Evolutionary conservation across 2,888 invertebrate species (phyloP).

Genomic region (Cephalotes varians): DNA sequence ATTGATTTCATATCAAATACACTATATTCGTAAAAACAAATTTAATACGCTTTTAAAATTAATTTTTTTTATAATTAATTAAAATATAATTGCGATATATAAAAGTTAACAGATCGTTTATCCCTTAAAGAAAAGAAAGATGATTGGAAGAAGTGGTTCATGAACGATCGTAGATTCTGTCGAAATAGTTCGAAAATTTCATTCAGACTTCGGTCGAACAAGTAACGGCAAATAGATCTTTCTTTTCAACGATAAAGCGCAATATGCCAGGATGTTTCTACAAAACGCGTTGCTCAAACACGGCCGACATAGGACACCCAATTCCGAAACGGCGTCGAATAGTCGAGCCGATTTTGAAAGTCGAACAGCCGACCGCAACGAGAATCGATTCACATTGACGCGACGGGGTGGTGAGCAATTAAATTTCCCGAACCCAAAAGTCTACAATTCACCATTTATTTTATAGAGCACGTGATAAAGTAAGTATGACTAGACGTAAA

Average conservation of each 20-base stretch:
- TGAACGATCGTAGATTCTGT: slow-evolving; percentile 40
- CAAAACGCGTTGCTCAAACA: slow-evolving; percentile 46
- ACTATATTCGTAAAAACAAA: not conserved
- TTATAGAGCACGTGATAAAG: not conserved
- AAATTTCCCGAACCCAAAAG: slow-evolving; percentile 37
- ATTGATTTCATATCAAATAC: not conserved
- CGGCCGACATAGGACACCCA: not conserved
- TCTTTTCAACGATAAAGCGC: slow-evolving; percentile 29
- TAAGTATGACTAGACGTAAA: slow-evolving; percentile 1
- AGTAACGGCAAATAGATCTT: slow-evolving; percentile 39
- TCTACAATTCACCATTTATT: slow-evolving; percentile 31
- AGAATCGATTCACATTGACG: slow-evolving; percentile 31
- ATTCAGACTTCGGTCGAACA: slow-evolving; percentile 44
- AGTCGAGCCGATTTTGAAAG: slow-evolving; percentile 36
- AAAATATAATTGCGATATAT: slow-evolving; percentile 30
- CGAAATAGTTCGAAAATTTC: slow-evolving; percentile 62
- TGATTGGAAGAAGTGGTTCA: slow-evolving; percentile 12
- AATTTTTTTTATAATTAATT: slow-evolving; percentile 52
- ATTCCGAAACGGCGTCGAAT: slow-evolving; percentile 27
- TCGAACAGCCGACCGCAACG: slow-evolving; percentile 18
- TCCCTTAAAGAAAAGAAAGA: not conserved
- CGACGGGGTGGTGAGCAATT: slow-evolving; percentile 29
- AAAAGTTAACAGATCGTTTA: not conserved
- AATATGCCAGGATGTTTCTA: slow-evolving; percentile 45
- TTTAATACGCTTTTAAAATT: not conserved